A percentile compares a stretch with the other conserved stretches of the same genome.
These are phyloP conservation scores for Coregonus suidteri DNA, from an alignment of 2,797 vertebrate species.

Conservation along the genomic window DNA sequence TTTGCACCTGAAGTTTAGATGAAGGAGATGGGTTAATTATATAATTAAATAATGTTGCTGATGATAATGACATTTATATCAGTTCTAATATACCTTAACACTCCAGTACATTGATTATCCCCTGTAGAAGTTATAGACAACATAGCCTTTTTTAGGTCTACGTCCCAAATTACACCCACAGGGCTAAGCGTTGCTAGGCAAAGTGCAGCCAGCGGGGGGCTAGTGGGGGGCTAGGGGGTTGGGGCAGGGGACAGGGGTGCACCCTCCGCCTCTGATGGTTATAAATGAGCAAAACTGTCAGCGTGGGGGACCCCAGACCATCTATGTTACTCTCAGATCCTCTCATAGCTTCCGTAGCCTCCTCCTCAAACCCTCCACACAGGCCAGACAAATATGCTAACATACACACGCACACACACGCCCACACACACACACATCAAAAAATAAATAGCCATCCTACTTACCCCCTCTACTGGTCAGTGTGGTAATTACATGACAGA, in stretches of 20 bases:
- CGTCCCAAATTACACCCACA: constrained; percentile 13
- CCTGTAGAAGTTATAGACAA: neutral
- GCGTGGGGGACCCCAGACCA: constrained; percentile 60
- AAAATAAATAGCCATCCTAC: constrained; percentile 10
- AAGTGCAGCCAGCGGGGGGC: constrained; percentile 54
- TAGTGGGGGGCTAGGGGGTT: neutral
- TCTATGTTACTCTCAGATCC: constrained; percentile 70
- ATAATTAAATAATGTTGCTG: neutral
- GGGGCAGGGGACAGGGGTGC: constrained; percentile 29
- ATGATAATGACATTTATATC: neutral
- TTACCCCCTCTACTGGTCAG: constrained; percentile 17
- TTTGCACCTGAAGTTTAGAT: neutral
- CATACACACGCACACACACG: neutral
- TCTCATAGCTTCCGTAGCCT: constrained; percentile 25
- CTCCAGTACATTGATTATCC: neutral
- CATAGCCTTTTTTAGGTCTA: neutral
- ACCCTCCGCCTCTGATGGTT: constrained; percentile 62
- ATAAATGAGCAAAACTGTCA: constrained; percentile 71
- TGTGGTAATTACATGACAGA: constrained; percentile 11
- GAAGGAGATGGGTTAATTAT: neutral
- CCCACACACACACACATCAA: neutral
- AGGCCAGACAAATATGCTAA: neutral
- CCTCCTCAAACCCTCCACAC: neutral
- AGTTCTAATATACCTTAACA: neutral
- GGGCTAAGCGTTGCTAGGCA: constrained; percentile 61